A percentile compares a stretch with the other conserved stretches of the same genome.
phyloP scores from a whole-genome alignment of 2,113 vertebrate genomes.

The Coptodon bakossiorum region DNA sequence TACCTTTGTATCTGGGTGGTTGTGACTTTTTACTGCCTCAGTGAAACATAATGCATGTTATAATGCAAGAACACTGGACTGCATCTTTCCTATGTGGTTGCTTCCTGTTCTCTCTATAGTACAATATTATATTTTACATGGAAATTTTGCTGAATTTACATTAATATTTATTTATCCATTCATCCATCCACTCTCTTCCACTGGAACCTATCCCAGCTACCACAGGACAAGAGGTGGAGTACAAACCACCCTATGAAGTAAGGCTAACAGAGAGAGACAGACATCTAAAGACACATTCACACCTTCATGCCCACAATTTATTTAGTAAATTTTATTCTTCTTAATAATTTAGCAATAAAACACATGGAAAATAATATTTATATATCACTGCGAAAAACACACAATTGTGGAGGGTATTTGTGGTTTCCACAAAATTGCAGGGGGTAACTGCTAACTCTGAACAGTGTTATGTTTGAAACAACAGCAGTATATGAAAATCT shows the following conservation, averaged over 20 bases:
- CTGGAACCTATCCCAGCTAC: not conserved
- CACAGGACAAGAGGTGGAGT: not conserved
- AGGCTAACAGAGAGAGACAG: not conserved
- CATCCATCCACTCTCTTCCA: not conserved
- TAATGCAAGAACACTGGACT: not conserved
- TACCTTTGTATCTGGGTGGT: not conserved
- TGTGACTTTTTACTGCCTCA: not conserved
- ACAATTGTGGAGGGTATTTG: not conserved
- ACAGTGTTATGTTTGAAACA: not conserved
- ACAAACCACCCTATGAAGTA: not conserved
- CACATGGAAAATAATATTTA: not conserved
- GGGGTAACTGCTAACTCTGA: not conserved
- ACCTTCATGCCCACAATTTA: not conserved
- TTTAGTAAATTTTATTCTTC: not conserved
- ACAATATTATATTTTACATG: not conserved
- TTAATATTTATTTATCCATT: not conserved
- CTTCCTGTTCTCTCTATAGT: not conserved
- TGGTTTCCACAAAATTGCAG: not conserved
- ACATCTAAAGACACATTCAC: not conserved
- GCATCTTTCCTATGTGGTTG: not conserved
- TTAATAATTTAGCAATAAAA: not conserved
- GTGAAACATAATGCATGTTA: not conserved
- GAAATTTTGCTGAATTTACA: not conserved
- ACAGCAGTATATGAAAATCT: not conserved
- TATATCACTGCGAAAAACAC: not conserved